Base-by-base conservation (phyloP, 2,797 vertebrate species). In the Amblyopsis hoosieri region DNA sequence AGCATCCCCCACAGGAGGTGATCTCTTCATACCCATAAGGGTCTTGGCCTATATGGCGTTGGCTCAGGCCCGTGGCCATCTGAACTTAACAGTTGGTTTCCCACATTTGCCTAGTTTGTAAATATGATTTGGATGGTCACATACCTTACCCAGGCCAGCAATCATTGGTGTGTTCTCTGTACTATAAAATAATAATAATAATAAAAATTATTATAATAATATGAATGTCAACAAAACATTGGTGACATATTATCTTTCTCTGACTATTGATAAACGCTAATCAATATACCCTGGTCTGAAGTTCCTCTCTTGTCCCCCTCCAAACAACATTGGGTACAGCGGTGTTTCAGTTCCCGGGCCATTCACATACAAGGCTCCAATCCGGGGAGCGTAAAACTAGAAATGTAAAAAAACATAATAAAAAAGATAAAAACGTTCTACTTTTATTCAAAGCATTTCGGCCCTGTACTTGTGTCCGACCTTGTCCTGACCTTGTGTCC, bases 131-230 rank as follows among this genome's bases (percentile, higher is more conserved):
- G 23, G 47, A 45, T 13, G 17, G 14, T 15, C 3, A 11, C 49
- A 13, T 80, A 99, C 98, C 95, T 97, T 97, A 72, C 98, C 97
- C 0, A 99, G 93, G 67, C 97, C 98, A 0, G 95, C 96, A 0
- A 99, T 98, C 97, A 99, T 99, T 0, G 96, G 91, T 1, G 97
- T 99, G 89, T 99, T 99, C 89, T 99, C 97, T 0, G 98, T 99
- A 71, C 98, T 99, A 84, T 2, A 83, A 87, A 29, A 75, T 62
- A 52, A 4, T 90, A 66, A 66, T 66, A 3, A 83, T 6, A 69
- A 45, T 45, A 19, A 52, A 15, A 29, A 29, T 0, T 0, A 29
- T 29, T 3, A 29, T 29, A 29, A 29, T 29, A 29, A 29, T 29
- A 29, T 29, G 23, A 29, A 29, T 29, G 23, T 3, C 23, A 29